A percentile compares a stretch with the other conserved stretches of the same genome.
Evolutionary conservation across 2,888 invertebrate genomes (phyloP).

Genomic region (Diarsia mendica): DNA sequence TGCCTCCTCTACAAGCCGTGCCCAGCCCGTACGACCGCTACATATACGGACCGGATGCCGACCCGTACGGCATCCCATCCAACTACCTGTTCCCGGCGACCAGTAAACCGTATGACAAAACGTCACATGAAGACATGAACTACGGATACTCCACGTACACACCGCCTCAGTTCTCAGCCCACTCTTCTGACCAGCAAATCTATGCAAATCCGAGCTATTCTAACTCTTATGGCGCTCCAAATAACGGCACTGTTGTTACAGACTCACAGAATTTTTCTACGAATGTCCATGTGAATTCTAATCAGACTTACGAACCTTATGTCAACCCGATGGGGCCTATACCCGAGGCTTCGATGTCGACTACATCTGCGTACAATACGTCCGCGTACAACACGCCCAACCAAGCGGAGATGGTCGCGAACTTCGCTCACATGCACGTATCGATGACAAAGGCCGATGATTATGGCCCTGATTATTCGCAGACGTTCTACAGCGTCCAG

Average conservation of each 20-base stretch:
- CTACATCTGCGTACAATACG: conserved; percentile 65
- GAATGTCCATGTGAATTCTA: conserved; percentile 42
- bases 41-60: conserved; percentile 77
- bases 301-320: conserved; percentile 57
- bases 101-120: conserved; percentile 77
- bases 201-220: conserved; percentile 83
- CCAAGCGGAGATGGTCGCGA: conserved; percentile 77
- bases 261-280: conserved; percentile 75
- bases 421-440: conserved; percentile 84
- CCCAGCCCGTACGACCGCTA: conserved; percentile 79
- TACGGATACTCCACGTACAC: conserved; percentile 82
- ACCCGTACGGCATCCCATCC: conserved; percentile 72
- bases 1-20: conserved; percentile 75
- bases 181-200: conserved; percentile 77
- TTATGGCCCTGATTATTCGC: conserved; percentile 78
- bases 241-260: conserved; percentile 75
- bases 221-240: conserved; percentile 72
- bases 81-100: conserved; percentile 76
- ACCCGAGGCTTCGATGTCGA: conserved; percentile 70
- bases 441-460: conserved; percentile 74
- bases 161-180: conserved; percentile 79
- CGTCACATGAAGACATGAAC: conserved; percentile 71
- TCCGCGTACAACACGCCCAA: conserved; percentile 65
- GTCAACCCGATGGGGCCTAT: conserved; percentile 68
- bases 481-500: conserved; percentile 82